Evolutionary conservation across 1,140 invertebrate species (phyloP).

Genomic region (Diorhabda elongata): DNA sequence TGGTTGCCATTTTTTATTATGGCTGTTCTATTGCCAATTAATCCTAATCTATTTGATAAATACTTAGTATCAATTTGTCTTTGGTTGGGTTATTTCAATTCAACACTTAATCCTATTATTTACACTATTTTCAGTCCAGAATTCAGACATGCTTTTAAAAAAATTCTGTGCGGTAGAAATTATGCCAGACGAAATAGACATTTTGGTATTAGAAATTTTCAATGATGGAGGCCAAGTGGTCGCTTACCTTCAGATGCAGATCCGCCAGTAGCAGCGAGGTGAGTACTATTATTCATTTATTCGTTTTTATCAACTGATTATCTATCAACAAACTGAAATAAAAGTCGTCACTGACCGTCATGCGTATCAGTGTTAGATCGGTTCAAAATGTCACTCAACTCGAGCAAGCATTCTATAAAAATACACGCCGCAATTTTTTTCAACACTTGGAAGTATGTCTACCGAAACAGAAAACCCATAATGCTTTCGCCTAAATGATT

Average conservation of each 20-base stretch:
- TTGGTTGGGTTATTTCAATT: constrained; percentile 86
- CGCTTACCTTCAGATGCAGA: constrained; percentile 41
- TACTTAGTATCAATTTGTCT: constrained; percentile 68
- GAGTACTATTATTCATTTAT: not conserved
- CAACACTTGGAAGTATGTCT: no score
- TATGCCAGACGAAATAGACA: constrained; percentile 49
- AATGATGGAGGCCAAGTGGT: constrained; percentile 48
- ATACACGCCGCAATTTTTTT: no score
- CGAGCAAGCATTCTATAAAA: no score
- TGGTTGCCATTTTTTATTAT: constrained; percentile 89
- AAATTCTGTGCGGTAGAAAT: constrained; percentile 66
- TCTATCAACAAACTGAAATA: no score
- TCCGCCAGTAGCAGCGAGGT: constrained; percentile 38
- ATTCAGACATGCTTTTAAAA: constrained; percentile 81
- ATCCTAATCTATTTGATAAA: constrained; percentile 48
- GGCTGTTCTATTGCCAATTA: constrained; percentile 77
- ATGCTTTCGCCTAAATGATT: no score
- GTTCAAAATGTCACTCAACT: no score
- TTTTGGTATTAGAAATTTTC: constrained; percentile 42
- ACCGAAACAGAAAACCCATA: no score
- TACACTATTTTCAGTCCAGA: constrained; percentile 88
- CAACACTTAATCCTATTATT: constrained; percentile 82
- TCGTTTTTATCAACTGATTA: no score
- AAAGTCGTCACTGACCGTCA: no score
- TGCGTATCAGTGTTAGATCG: no score